Evolutionary conservation across 2,113 vertebrate genomes (phyloP).

Genomic region (Neolamprologus sp.): DNA sequence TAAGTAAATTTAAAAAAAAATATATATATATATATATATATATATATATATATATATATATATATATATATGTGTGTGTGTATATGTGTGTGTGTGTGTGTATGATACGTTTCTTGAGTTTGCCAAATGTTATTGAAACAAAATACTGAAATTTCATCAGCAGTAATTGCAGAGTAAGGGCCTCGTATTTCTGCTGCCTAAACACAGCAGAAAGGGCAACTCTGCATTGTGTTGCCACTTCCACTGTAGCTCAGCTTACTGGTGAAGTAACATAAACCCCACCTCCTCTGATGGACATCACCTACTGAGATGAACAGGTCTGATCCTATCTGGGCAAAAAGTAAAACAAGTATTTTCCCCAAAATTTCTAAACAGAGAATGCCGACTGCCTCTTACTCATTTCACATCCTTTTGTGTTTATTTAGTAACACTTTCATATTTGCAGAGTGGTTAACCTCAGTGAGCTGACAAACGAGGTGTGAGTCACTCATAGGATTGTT

Average conservation of each 20-base stretch:
- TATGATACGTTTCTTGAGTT: background rate
- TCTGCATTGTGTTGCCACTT: background rate
- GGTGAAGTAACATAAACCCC: background rate
- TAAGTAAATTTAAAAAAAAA: too few relatives aligned
- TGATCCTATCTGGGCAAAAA: background rate
- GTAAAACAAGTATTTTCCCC: background rate
- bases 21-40: too few relatives aligned
- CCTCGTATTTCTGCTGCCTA: background rate
- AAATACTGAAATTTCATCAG: background rate
- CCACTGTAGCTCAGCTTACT: background rate
- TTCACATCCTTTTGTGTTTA: background rate
- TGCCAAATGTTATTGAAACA: background rate
- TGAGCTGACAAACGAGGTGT: background rate
- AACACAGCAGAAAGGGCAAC: background rate
- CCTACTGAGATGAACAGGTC: background rate
- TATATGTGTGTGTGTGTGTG: background rate
- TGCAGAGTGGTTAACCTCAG: background rate
- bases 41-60: background rate
- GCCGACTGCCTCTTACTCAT: background rate
- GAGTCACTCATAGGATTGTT: background rate
- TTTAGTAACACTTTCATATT: background rate
- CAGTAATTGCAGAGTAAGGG: background rate
- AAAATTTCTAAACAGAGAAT: background rate
- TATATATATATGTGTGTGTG: accelerated
- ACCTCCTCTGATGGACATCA: background rate